Base-by-base conservation (phyloP, 2,797 vertebrate genomes). In the Pantherophis vulpinus region DNA sequence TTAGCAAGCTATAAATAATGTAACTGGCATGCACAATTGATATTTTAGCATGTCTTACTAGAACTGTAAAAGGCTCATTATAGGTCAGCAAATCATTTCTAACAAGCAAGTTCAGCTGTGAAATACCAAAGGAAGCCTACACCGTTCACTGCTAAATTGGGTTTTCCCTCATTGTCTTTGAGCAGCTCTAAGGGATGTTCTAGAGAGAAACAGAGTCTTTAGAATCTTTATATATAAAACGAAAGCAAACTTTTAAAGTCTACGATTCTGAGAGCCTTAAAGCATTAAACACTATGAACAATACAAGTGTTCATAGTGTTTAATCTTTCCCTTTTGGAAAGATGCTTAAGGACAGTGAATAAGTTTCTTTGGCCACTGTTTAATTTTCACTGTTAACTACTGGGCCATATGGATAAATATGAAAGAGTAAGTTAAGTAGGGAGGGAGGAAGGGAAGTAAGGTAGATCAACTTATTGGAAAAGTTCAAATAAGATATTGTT, bases 401-500 rank as follows among this genome's bases (percentile, higher is more conserved):
- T 96, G 97, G 98, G 97, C 97, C 98, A 97, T 93, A 98, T 98
- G 97, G 97, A 98, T 97, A 98, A 97, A 98, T 97, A 98, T 97
- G 96, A 97, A 98, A 47, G 58, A 89, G 58, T 47, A 25, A 89
- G 59, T 27, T 13, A 91, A 37, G 42, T 47, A 42, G 51, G 56
- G 56, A 59, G 12, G 29, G 18, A 90, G 13, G 42, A 4, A 47
- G 5, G 29, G 51, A 79, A 83, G 97, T 97, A 97, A 83, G 97
- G 97, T 98, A 98, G 97, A 98, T 98, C 97, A 98, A 98, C 98
- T 98, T 98, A 97, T 97, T 97, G 97, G 97, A 97, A 97, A 97
- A 98, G 98, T 98, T 98, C 98, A 98, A 98, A 98, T 98, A 97
- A 98, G 97, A 97, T 98, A 97, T 98, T 98, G 97, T 97, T 97